These are phyloP conservation scores for Thunnus thynnus DNA, from an alignment of 2,113 vertebrate species.

Conservation along the genomic window DNA sequence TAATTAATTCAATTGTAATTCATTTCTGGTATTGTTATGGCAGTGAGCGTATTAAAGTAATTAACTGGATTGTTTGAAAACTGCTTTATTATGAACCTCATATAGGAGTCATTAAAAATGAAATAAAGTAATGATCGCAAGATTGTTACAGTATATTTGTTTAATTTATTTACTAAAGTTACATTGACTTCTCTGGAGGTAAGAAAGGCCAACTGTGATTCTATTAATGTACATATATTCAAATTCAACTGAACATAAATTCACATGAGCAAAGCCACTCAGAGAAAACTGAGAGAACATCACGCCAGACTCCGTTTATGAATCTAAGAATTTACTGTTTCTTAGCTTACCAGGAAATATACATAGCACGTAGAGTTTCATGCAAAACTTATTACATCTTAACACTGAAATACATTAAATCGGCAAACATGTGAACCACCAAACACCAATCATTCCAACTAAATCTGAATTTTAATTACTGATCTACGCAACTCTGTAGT, in stretches of 20 bases:
- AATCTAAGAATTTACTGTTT: background rate
- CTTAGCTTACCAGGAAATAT: background rate
- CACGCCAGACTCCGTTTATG: background rate
- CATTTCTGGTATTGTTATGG: background rate
- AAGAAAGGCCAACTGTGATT: background rate
- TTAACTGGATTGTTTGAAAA: background rate
- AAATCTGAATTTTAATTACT: background rate
- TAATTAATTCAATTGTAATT: background rate
- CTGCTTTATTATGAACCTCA: too few species aligned
- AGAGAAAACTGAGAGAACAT: background rate
- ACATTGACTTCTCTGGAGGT: background rate
- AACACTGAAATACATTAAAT: background rate
- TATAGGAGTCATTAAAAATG: too few species aligned
- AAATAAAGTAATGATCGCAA: background rate
- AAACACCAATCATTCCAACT: background rate
- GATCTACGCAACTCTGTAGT: background rate
- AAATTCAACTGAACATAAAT: too few species aligned
- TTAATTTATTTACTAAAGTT: too few species aligned
- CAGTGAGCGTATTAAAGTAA: background rate
- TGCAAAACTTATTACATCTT: fast-evolving
- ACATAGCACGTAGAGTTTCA: background rate
- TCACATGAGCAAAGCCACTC: too few species aligned
- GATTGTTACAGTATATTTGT: background rate
- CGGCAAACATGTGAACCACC: background rate
- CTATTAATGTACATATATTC: too few species aligned